Evolutionary conservation across 2,888 invertebrate species (phyloP).

Genomic region (Invenusta paracnida): DNA sequence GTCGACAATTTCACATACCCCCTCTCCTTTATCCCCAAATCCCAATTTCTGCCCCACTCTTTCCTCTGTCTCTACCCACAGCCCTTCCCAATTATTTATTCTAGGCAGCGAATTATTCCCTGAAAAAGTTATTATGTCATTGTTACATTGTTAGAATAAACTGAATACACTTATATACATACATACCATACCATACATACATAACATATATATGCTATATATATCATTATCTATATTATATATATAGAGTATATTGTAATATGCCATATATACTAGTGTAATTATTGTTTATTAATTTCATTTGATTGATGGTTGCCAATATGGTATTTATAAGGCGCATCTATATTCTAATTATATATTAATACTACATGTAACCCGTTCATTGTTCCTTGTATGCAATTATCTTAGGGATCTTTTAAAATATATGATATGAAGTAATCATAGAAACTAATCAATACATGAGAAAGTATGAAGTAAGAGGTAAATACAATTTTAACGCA

Average conservation of each 20-base stretch:
- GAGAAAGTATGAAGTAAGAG: too few relatives aligned
- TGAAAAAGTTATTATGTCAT: constrained; percentile 26
- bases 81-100: constrained; percentile 1
- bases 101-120: constrained; percentile 16
- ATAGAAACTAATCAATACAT: too few relatives aligned
- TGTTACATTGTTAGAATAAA: too few relatives aligned
- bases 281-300: constrained; percentile 8
- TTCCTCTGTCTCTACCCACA: too few relatives aligned
- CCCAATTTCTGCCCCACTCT: too few relatives aligned
- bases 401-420: too few relatives aligned
- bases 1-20: neutral
- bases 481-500: too few relatives aligned
- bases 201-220: too few relatives aligned
- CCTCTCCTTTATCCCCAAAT: too few relatives aligned
- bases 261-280: neutral
- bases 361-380: neutral
- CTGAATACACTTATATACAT: too few relatives aligned
- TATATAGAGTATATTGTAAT: neutral
- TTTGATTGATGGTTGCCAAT: constrained; percentile 3
- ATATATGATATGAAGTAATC: too few relatives aligned
- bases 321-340: constrained; percentile 1
- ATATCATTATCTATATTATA: neutral
- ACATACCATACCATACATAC: neutral
- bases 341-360: neutral
- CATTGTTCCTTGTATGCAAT: too few relatives aligned